Evolutionary conservation across 2,113 vertebrate genomes (phyloP).

Genomic region (Corythornis cristatus): DNA sequence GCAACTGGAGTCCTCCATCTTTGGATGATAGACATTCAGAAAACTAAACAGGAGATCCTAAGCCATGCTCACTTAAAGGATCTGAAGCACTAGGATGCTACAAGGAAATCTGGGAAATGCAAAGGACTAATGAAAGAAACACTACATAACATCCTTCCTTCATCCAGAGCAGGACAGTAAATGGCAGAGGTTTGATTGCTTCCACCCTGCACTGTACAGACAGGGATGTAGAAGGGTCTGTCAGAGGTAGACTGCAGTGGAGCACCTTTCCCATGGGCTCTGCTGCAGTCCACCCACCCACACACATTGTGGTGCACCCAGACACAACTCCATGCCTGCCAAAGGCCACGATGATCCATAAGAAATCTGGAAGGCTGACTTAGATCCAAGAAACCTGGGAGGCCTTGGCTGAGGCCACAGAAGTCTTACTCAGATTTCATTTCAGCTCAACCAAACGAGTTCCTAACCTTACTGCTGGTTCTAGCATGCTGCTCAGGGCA

Average conservation of each 20-base stretch:
- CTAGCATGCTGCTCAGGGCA: background rate
- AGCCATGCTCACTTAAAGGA: background rate
- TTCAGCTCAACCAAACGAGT: background rate
- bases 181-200: background rate
- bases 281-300: background rate
- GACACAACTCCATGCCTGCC: background rate
- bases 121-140: background rate
- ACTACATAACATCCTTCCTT: background rate
- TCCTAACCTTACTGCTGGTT: background rate
- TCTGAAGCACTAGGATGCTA: background rate
- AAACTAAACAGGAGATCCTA: background rate
- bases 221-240: background rate
- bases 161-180: background rate
- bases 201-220: background rate
- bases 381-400: background rate
- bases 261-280: background rate
- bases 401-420: background rate
- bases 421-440: background rate
- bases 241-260: background rate
- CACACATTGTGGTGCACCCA: accelerated
- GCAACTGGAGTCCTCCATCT: background rate
- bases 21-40: background rate
- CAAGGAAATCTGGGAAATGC: background rate
- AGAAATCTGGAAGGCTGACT: background rate
- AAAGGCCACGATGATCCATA: background rate